These are phyloP conservation scores for Numenius phaeopus DNA, from an alignment of 2,797 vertebrate species.

Conservation along the genomic window DNA sequence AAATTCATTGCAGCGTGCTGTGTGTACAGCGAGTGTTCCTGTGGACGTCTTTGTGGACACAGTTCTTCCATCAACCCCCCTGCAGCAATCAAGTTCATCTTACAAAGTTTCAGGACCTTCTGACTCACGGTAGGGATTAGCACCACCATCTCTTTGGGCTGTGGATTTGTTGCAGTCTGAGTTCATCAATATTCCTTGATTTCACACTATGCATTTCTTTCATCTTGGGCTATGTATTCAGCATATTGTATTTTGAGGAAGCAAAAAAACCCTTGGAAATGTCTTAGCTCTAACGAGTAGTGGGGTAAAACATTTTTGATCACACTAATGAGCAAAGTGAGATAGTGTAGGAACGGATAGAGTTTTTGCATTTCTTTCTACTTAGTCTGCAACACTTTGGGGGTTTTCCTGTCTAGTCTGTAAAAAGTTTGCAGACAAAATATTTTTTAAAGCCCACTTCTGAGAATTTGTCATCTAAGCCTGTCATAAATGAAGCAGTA, in stretches of 20 bases:
- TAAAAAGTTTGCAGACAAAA: background rate
- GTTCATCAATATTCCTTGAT: background rate
- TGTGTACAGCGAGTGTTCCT: fast-evolving
- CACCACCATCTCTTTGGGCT: background rate
- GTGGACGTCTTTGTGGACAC: background rate
- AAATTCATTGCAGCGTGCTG: background rate
- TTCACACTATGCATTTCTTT: background rate
- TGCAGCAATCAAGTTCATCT: background rate
- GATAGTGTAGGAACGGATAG: background rate
- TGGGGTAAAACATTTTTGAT: background rate
- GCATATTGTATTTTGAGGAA: background rate
- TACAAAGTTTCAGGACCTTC: background rate
- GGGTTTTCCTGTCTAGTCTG: background rate
- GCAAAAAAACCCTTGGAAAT: background rate
- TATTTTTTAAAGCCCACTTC: background rate
- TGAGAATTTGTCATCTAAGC: background rate
- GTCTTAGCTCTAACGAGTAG: background rate
- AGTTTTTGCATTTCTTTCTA: background rate
- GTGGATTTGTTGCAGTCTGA: background rate
- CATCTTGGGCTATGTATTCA: background rate
- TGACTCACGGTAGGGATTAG: background rate
- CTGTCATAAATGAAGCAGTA: background rate
- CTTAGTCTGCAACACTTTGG: background rate
- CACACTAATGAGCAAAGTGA: background rate
- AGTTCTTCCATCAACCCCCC: background rate